These are phyloP conservation scores for Microplitis mediator DNA, from an alignment of 1,140 invertebrate genomes.

Conservation along the genomic window DNA sequence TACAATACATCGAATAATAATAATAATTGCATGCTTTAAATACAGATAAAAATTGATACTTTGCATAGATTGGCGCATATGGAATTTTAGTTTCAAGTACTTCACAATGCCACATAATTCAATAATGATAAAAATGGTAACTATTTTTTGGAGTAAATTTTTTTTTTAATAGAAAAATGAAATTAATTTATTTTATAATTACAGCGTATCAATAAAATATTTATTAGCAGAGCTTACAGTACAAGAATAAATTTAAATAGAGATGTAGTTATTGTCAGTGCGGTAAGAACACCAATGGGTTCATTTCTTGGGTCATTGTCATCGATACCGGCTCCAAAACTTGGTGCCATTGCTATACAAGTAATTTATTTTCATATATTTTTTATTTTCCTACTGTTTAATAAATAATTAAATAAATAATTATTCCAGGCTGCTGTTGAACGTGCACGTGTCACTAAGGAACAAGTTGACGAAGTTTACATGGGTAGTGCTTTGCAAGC, in stretches of 20 bases:
- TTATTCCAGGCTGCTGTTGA: slow-evolving; percentile 85
- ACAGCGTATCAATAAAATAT: too few relatives aligned
- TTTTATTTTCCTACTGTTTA: not conserved
- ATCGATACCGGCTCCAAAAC: slow-evolving; percentile 81
- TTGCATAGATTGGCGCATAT: too few relatives aligned
- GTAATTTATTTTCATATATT: slow-evolving; percentile 41
- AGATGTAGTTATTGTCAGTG: slow-evolving; percentile 89
- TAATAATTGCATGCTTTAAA: too few relatives aligned
- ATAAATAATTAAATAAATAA: slow-evolving; percentile 6
- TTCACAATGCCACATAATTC: too few relatives aligned
- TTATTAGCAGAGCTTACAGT: slow-evolving; percentile 52
- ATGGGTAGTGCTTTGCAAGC: slow-evolving; percentile 96
- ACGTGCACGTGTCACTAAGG: slow-evolving; percentile 77
- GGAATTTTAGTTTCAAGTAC: too few relatives aligned
- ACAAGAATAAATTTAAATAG: slow-evolving; percentile 66
- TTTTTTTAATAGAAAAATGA: too few relatives aligned
- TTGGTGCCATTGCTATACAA: slow-evolving; percentile 88
- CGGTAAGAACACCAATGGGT: slow-evolving; percentile 94
- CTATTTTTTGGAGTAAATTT: too few relatives aligned
- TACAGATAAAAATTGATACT: too few relatives aligned
- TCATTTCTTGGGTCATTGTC: slow-evolving; percentile 84
- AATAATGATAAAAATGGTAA: too few relatives aligned
- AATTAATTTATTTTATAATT: too few relatives aligned
- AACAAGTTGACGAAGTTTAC: slow-evolving; percentile 91
- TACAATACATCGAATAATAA: too few relatives aligned